phyloP scores from a whole-genome alignment of 2,888 invertebrate species.

The Andricus quercusramuli region DNA sequence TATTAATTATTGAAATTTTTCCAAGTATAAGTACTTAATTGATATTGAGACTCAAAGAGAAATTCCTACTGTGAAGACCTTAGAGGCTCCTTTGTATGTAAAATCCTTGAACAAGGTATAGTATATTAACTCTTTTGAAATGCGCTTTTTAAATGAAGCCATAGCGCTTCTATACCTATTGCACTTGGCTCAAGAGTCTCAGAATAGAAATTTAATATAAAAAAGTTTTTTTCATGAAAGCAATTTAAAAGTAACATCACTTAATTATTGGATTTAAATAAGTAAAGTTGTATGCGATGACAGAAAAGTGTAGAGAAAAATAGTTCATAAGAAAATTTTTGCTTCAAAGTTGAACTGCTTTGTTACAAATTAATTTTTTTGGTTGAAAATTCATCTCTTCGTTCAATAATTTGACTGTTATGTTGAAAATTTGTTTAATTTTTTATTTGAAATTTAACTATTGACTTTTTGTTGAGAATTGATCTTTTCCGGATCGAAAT shows the following conservation, averaged over 20 bases:
- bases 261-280: not conserved
- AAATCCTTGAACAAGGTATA: not conserved
- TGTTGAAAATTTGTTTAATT: no score
- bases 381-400: no score
- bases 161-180: not conserved
- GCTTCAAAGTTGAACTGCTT: no score
- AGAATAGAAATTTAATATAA: not conserved
- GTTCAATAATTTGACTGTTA: no score
- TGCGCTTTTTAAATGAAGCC: conserved; percentile 20
- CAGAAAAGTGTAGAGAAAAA: no score
- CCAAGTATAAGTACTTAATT: not conserved
- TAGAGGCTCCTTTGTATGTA: not conserved
- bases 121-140: not conserved
- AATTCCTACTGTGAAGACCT: not conserved
- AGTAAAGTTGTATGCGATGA: no score
- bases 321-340: no score
- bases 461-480: no score
- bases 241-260: not conserved
- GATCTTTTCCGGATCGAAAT: no score
- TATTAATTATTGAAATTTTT: not conserved
- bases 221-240: not conserved
- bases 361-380: no score
- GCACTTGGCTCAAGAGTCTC: not conserved
- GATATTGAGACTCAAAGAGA: conserved; percentile 3
- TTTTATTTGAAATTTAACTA: no score